Evolutionary conservation across 2,113 vertebrate genomes (phyloP).

Genomic region (Ginglymostoma cirratum): DNA sequence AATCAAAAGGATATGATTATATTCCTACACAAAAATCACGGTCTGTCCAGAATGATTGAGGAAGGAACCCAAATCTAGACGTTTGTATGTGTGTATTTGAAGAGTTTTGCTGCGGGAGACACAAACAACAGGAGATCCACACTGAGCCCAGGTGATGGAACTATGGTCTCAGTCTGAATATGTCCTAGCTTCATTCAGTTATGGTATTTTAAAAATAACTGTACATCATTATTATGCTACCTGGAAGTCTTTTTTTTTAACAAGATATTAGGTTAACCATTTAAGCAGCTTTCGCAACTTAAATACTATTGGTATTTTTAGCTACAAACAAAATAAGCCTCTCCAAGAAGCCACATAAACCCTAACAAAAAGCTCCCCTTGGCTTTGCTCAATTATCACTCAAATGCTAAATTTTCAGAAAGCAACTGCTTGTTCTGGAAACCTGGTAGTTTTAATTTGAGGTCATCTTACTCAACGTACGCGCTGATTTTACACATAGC

Average conservation of each 20-base stretch:
- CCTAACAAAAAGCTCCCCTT: background rate
- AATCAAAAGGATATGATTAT: background rate
- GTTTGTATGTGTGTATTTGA: background rate
- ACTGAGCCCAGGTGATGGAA: background rate
- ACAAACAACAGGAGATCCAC: background rate
- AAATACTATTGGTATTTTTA: background rate
- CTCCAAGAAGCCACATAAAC: background rate
- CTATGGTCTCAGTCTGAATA: background rate
- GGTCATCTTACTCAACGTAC: background rate
- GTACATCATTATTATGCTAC: no score
- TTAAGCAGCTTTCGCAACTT: background rate
- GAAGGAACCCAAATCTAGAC: background rate
- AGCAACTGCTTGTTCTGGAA: background rate
- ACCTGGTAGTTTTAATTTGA: background rate
- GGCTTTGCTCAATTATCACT: background rate
- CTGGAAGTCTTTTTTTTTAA: background rate
- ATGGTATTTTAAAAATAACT: background rate
- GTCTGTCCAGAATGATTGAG: background rate
- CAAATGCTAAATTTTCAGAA: background rate
- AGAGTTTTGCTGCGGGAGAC: background rate
- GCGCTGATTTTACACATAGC: background rate
- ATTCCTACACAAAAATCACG: background rate
- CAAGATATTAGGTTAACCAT: background rate
- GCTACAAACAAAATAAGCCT: background rate
- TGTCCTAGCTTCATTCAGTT: background rate